Percentiles rank a stretch among this genome's conserved stretches.
These are phyloP conservation scores for Turritopsis rubra DNA, from an alignment of 30 jellyfish, hydroid and myxozoan species.

Conservation along the genomic window DNA sequence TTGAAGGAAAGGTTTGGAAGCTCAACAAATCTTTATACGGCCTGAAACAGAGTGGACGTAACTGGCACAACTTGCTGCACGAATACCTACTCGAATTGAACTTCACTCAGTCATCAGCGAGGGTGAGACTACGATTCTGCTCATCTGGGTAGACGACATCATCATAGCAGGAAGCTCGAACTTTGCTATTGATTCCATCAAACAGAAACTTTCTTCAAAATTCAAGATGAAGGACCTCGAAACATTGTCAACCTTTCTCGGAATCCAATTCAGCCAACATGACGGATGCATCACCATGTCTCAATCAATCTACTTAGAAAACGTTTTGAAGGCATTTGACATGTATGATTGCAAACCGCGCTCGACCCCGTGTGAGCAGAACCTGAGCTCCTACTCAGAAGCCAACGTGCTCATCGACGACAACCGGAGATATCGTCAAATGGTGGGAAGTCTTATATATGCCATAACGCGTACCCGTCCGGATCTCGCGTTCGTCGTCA, in stretches of 20 bases:
- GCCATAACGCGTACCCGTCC: slow-evolving; percentile 48
- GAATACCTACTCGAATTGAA: slow-evolving; percentile 7
- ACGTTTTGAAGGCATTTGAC: slow-evolving; percentile 27
- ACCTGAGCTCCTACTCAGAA: not conserved
- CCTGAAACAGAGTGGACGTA: slow-evolving; percentile 63
- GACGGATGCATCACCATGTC: not conserved
- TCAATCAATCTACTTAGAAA: not conserved
- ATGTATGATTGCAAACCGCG: slow-evolving; percentile 49
- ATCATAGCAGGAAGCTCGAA: slow-evolving; percentile 26
- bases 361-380: slow-evolving; percentile 45
- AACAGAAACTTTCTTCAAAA: not conserved
- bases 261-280: not conserved
- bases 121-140: not conserved
- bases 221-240: slow-evolving; percentile 44
- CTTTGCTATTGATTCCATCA: not conserved
- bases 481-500: slow-evolving; percentile 29
- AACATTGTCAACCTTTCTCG: not conserved
- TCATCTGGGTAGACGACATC: slow-evolving; percentile 38
- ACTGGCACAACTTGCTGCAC: slow-evolving; percentile 34
- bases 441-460: slow-evolving; percentile 38
- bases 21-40: slow-evolving; percentile 57
- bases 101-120: not conserved
- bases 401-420: not conserved
- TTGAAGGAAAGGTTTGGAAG: slow-evolving; percentile 42
- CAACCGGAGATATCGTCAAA: slow-evolving; percentile 20